Base-by-base conservation (phyloP, 2,888 invertebrate genomes). In the Osedax fenrisi region DNA sequence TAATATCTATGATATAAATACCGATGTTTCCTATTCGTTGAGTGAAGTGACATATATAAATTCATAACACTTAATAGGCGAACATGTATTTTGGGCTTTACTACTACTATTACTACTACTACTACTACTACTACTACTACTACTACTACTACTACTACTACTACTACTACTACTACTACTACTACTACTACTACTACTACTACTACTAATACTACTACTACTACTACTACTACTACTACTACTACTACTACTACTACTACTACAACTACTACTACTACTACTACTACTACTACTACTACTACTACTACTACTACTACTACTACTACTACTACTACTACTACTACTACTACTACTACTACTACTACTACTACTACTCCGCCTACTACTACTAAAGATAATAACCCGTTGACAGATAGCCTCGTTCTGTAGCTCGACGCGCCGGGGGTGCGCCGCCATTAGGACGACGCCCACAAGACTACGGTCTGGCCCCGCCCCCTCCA, bases 241-340 rank as follows among this genome's bases (percentile, higher is more conserved):
- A 67, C 67, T 67, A 67, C 26, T 67, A 67, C 24, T 67, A 67
- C 26, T 67, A 67, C 3, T 67, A 67, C 26, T 67, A 67, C 67
- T 67, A 67, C 26, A 23, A 67, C 3, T 67, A 67, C 26, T 67
- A 67, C 67, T 67, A 67, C 67, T 67, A 67, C 26, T 67, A 67
- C 67, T 67, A 5, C 26, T 67, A 67, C 67, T 67, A 67, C 26
- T 67, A 67, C 67, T 67, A 67, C 26, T 67, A 67, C 67, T 67
- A 67, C 26, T 67, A 5, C 67, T 67, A 67, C 26, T 67, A 67
- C 67, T 67, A 67, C 26, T 67, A 67, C 67, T 67, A 67, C 26
- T 5, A 67, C 67, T 67, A 67, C 26, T 67, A 67, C 67, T 67
- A 67, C 0, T 67, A 67, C 67, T 67, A 67, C 0, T 67, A 67